Evolutionary conservation across 2,888 invertebrate genomes (phyloP).

Genomic region (Drosophila helvetica): DNA sequence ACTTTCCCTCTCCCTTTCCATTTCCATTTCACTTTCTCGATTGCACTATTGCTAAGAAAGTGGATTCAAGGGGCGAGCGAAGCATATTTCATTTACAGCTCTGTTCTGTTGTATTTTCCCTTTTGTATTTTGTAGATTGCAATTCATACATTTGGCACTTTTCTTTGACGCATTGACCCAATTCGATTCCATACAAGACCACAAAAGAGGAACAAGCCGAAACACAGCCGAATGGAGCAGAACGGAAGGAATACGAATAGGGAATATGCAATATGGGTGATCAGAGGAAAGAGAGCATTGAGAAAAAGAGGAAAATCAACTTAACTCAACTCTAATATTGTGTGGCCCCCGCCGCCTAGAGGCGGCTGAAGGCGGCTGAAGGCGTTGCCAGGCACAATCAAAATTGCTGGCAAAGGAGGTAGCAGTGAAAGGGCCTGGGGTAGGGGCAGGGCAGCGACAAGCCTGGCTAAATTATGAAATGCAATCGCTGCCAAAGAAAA

Average conservation of each 20-base stretch:
- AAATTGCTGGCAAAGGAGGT: slow-evolving; percentile 8
- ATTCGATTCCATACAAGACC: slow-evolving; percentile 74
- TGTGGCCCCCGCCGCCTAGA: slow-evolving; percentile 20
- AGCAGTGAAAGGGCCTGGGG: background rate
- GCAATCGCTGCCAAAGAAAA: slow-evolving; percentile 49
- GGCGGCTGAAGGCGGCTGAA: too few species aligned
- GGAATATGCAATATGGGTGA: slow-evolving; percentile 7
- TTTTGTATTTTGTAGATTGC: slow-evolving; percentile 41
- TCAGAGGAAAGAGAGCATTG: slow-evolving; percentile 20
- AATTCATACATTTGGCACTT: slow-evolving; percentile 65
- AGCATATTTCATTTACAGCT: slow-evolving; percentile 61
- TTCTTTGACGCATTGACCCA: slow-evolving; percentile 72
- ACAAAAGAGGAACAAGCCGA: slow-evolving; percentile 39
- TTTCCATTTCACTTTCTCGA: slow-evolving; percentile 31
- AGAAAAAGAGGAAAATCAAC: slow-evolving; percentile 59
- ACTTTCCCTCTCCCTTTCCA: slow-evolving; percentile 30
- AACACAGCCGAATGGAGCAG: slow-evolving; percentile 10
- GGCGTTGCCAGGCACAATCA: slow-evolving; percentile 18
- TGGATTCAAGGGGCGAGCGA: background rate
- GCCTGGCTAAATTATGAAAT: slow-evolving; percentile 69
- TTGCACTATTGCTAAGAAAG: slow-evolving; percentile 16
- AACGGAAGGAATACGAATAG: background rate
- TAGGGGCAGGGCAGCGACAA: slow-evolving; percentile 40
- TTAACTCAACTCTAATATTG: slow-evolving; percentile 68
- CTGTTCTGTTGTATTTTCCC: slow-evolving; percentile 23